Evolutionary conservation across 37 sponge, comb jelly and placozoan genomes (phyloP), one percentile per base, ranked within the genome.

Genomic region (Haliclona indistincta): DNA sequence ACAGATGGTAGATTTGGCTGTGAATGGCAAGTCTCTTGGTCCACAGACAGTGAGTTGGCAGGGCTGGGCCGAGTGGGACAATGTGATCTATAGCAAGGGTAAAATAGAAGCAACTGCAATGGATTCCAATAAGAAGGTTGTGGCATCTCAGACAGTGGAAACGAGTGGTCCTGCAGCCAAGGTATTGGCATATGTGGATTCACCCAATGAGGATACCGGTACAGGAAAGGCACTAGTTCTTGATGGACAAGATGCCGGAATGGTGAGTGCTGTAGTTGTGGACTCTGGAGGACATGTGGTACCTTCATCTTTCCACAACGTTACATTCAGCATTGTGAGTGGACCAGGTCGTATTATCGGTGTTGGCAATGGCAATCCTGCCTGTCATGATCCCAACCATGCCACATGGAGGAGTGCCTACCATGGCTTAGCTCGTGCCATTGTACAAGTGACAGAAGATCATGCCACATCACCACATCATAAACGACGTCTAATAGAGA

Each of bases 371-470:
- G 85, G 85, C n/a, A 54, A 84, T 36, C 85, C 85, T 33, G 15
- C 78, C 4, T 84, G 85, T 45, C 85, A 84, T 47, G 85, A 84
- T 72, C 78, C 85, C 19, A 84, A 84, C 56, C 51, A 77, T 29
- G 85, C 79, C n/a, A 30, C 85, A 39, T 84, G 78, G 78, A 56
- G 85, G 56, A 84, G 79, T 84, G 85, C 85, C 28, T 84, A 84
- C 58, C 85, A 84, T 55, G 85, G 85, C 17, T 42, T 84, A 38
- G 85, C 72, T 63, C 78, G 85, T 15, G 85, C 54, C n/a, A n/a
- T 84, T 5, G 42, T 84, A 40, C 85, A 84, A 61, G 78, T 77
- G 64, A 77, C 78, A 33, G 51, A 54, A 15, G 62, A 84, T 38
- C 45, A 32, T 38, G 77, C 78, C 22, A n/a, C 78, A 40, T 40